These are phyloP conservation scores for Urocitellus parryii DNA, from an alignment of 2,113 vertebrate genomes.

Conservation along the genomic window DNA sequence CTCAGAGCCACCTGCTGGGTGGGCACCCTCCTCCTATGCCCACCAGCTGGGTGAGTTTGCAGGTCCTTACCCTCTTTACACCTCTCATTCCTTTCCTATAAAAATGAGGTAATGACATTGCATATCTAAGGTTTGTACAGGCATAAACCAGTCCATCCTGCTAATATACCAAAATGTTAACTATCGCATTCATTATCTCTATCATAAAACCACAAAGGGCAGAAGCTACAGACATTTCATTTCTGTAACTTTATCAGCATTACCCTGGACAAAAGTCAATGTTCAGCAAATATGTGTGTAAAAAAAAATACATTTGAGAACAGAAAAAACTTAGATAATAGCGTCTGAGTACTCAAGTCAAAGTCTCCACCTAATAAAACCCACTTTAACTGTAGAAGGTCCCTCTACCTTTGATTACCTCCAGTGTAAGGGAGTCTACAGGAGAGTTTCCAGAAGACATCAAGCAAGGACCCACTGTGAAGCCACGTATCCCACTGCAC, in stretches of 20 bases:
- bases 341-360: no score
- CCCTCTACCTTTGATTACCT: not conserved
- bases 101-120: not conserved
- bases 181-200: fast-evolving
- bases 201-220: no score
- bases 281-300: not conserved
- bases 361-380: not conserved
- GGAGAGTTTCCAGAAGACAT: not conserved
- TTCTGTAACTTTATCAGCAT: not conserved
- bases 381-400: fast-evolving
- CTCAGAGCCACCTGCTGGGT: no score
- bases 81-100: not conserved
- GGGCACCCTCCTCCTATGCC: fast-evolving
- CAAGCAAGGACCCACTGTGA: fast-evolving
- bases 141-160: fast-evolving
- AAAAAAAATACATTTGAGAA: fast-evolving
- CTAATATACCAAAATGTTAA: fast-evolving
- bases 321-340: not conserved
- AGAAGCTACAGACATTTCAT: fast-evolving
- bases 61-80: fast-evolving
- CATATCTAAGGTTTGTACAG: not conserved
- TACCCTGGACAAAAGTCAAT: fast-evolving
- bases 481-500: no score
- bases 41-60: fast-evolving
- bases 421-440: not conserved